A percentile compares a stretch with the other conserved stretches of the same genome.
phyloP scores from a whole-genome alignment of 1,140 invertebrate genomes.

The Mya arenaria region DNA sequence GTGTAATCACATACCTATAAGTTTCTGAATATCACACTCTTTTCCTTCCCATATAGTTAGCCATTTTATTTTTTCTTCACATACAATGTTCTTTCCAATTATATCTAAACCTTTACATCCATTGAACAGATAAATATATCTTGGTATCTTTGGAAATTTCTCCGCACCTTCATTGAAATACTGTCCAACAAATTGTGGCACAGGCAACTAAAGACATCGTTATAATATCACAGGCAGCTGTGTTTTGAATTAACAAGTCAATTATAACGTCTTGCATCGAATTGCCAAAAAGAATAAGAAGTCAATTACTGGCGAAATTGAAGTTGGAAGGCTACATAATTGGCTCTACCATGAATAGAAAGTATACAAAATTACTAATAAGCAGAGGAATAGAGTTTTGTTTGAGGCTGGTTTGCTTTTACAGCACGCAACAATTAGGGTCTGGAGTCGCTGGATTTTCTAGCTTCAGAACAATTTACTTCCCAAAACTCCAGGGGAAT shows the following conservation, averaged over 20 bases:
- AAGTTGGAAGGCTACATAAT: slow-evolving; percentile 45
- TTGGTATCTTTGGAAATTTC: neutral
- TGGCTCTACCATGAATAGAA: slow-evolving; percentile 50
- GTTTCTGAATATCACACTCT: too few relatives aligned
- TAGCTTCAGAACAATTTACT: neutral
- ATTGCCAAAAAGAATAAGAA: slow-evolving; percentile 60
- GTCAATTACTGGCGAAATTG: slow-evolving; percentile 57
- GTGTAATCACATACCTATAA: too few relatives aligned
- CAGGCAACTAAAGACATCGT: slow-evolving; percentile 39
- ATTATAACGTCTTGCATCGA: slow-evolving; percentile 57
- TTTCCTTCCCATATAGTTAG: too few relatives aligned
- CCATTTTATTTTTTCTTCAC: neutral
- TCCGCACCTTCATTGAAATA: neutral
- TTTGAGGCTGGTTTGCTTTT: neutral
- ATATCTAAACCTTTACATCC: neutral
- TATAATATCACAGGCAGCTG: slow-evolving; percentile 42
- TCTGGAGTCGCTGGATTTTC: neutral
- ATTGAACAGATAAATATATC: neutral
- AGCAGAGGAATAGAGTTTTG: slow-evolving; percentile 18
- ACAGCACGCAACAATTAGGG: slow-evolving; percentile 26
- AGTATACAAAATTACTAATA: slow-evolving; percentile 49
- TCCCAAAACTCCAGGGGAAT: neutral
- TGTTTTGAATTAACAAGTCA: slow-evolving; percentile 56
- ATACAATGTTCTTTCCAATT: neutral
- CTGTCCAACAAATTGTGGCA: slow-evolving; percentile 2